phyloP scores from a whole-genome alignment of 53 echinoderm and acorn worm genomes.

The Patiria pectinifera region DNA sequence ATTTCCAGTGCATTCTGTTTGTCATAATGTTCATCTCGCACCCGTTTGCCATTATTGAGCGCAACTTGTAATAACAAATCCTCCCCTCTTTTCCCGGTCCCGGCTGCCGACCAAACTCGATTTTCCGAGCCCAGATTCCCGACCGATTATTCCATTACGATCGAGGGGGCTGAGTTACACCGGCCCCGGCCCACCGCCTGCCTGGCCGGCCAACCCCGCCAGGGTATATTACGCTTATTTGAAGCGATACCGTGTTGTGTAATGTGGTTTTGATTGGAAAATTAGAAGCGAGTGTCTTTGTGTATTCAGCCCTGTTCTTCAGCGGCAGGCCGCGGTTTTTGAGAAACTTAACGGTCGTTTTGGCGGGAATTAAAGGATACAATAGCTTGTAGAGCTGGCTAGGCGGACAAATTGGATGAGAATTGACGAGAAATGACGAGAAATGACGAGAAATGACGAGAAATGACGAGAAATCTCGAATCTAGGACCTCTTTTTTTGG shows the following conservation, averaged over 20 bases:
- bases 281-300: conserved; percentile 40
- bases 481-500: too few relatives aligned
- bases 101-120: conserved; percentile 55
- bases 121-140: conserved; percentile 34
- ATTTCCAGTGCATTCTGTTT: conserved; percentile 35
- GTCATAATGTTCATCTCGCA: conserved; percentile 40
- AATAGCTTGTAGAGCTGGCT: neutral
- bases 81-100: neutral
- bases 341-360: neutral
- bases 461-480: neutral
- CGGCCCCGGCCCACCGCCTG: neutral
- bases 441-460: neutral
- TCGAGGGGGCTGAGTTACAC: neutral
- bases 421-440: neutral
- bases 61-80: conserved; percentile 59
- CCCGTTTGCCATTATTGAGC: conserved; percentile 54
- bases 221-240: conserved; percentile 32
- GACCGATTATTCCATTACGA: conserved; percentile 51
- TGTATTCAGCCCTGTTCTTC: neutral
- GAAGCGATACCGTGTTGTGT: conserved; percentile 57
- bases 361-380: neutral
- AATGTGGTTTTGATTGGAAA: conserved; percentile 57
- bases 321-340: neutral
- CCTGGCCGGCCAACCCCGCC: conserved; percentile 20
- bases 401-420: neutral